Conservation (phyloP, 2,888 invertebrate genomes). For the Archips xylosteana region DNA sequence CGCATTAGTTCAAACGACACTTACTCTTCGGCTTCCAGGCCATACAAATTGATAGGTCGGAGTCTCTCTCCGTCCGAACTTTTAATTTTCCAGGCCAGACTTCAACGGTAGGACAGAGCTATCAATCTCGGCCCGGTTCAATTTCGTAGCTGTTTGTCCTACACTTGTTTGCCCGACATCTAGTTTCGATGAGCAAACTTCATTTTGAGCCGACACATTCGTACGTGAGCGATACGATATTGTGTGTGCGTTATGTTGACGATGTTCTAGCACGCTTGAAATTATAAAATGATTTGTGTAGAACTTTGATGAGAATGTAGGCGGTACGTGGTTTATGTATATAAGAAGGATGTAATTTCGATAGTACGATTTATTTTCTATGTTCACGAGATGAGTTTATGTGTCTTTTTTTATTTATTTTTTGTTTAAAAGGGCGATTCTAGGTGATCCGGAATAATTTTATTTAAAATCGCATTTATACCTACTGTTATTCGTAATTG, state of each 20-base stretch:
- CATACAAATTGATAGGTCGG: background rate
- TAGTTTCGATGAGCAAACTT: constrained; percentile 57
- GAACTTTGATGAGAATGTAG: background rate
- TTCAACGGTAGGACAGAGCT: constrained; percentile 42
- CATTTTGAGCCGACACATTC: constrained; percentile 47
- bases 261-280: background rate
- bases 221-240: constrained; percentile 20
- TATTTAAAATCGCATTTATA: no score
- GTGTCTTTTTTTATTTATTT: no score
- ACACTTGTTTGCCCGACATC: constrained; percentile 54
- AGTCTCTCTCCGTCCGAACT: constrained; percentile 6
- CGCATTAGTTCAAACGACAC: background rate
- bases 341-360: no score
- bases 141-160: constrained; percentile 52
- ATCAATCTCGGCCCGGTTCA: constrained; percentile 52
- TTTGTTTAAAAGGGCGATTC: no score
- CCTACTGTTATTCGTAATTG: no score
- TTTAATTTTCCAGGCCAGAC: constrained; percentile 19
- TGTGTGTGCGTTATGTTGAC: constrained; percentile 15
- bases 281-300: background rate
- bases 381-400: background rate
- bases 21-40: background rate
- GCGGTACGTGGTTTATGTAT: no score
- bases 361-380: background rate
- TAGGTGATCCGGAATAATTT: no score